Base-by-base conservation (phyloP, 1,140 invertebrate genomes). In the Cotesia glomerata region DNA sequence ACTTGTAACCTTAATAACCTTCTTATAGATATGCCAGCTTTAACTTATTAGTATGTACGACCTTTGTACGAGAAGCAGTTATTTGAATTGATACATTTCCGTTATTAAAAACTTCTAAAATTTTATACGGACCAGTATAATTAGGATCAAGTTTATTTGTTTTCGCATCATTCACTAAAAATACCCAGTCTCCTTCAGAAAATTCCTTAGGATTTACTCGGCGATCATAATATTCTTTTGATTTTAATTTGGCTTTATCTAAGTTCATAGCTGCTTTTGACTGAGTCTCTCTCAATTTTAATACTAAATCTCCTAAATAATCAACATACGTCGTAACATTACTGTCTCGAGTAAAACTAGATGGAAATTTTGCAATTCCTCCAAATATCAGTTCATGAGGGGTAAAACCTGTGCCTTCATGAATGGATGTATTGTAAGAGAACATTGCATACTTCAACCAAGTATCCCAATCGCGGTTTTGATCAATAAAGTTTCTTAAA, bases 381-480 rank as follows among this genome's bases (percentile, higher is more conserved):
- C 71, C 71, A 34, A 66, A 72, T 11, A 72, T 54, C 18, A 72
- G 34, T 32, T 56, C 56, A 36, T 66, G 64, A 13, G 71, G 71
- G n/a, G 71, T 66, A 36, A 74, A 78, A 1, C 77, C 74, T 4
- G 84, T 85, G 0, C 74, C 39, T 14, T 39, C 62, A 61, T 87
- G 83, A 16, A 69, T 35, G 26, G 78, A 72, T 8, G 62, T 72
- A 35, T 72, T 65, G 18, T 65, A 72, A 11, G 70, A 72, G 35
- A 72, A 72, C 45, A 72, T 72, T 3, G 78, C 77, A 59, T 73
- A 77, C 5, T 71, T 74, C 0, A 85, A 26, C 63, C 71, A 79
- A n/a, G 74, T 32, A 59, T 85, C 79, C 86, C 84, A 88, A 73
- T 85, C 74, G 39, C 81, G 66, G 56, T 68, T 77, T 7, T 74